Evolutionary conservation across 2,888 invertebrate species (phyloP), one percentile per base, ranked within the genome.

Genomic region (Cataglyphis albicans): DNA sequence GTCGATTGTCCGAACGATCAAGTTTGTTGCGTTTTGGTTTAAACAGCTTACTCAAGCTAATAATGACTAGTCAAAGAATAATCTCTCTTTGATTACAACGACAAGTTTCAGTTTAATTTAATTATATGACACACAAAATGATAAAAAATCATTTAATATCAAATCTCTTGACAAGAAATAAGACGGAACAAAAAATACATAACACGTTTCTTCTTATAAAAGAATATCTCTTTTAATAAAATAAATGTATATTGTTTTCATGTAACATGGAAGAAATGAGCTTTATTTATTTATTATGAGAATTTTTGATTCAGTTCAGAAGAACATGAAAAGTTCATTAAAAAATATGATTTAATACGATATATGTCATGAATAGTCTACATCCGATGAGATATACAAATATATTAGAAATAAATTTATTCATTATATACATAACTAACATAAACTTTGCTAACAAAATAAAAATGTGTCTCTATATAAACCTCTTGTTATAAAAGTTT

Each of bases 1-100:
- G 57, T 81, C 48, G 89, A 90, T 48, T 90, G 90, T 41, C 18
- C 82, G 0, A 21, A 7, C 1, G 57, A n/a, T 44, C 3, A 73
- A 72, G 59, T 83, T 3, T 90, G 90, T 63, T 90, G 90, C 44
- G 48, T 83, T 25, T 67, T 90, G 59, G 84, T 90, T 32, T 90
- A 82, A 83, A 61, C 10, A n/a, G 12, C 5, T 63, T 52, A 82
- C 80, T 59, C 1, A 59, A 10, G 15, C 48, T 29, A 29, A 52
- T 64, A 63, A 38, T 35, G 64, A 55, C 3, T 18, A 38, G 12
- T 29, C 18, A 64, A 41, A 57, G 12, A 1, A 76, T 61, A 61
- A 82, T 68, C 78, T 48, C 59, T 29, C 21, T 7, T 12, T 35
- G 4, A 48, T 70, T n/a, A 25, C 9, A 48, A 67, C 12, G 44